Evolutionary conservation across 2,888 invertebrate species (phyloP), one percentile per base, ranked within the genome.

Genomic region (Cataglyphis livida): DNA sequence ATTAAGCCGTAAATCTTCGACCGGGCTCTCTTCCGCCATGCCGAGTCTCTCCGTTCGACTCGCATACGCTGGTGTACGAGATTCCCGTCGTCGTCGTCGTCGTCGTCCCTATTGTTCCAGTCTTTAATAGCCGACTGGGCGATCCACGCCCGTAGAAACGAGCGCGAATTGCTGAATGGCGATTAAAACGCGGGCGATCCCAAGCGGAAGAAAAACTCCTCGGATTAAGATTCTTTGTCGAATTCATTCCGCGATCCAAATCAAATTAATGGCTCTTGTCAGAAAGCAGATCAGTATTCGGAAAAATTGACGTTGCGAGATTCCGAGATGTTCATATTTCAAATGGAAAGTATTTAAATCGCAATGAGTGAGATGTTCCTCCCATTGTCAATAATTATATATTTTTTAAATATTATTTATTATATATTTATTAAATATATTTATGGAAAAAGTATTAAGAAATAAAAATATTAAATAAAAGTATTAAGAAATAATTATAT

Each of bases 1-100:
- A 89, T 88, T 87, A 89, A 84, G 82, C 83, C 81, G 85, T 89
- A 89, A 89, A 89, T 89, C 88, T 88, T 87, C 57, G 59, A 68
- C 74, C 68, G 57, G 54, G 21, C 48, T 66, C 28, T 44, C 48
- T 51, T 78, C 64, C 59, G 35, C n/a, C 28, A 21, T 21, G 35
- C n/a, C 21, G n/a, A 35, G 48, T 51, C 48, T 44, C 44, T 44
- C 7, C 38, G 18, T n/a, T 35, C 54, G 44, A 32, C 25, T 44
- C 32, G 41, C 54, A 57, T 65, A 57, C 57, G 41, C 9, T 21
- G 25, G n/a, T 6, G 35, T 64, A 51, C 10, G 28, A 76, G 4
- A 10, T 51, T 51, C 48, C 6, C 18, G 25, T 25, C 4, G 15
- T 15, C 18, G 6, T 44, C n/a, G 48, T 48, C n/a, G 28, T 38